Conservation (phyloP, 2,113 vertebrate genomes). For the Myocastor coypus region DNA sequence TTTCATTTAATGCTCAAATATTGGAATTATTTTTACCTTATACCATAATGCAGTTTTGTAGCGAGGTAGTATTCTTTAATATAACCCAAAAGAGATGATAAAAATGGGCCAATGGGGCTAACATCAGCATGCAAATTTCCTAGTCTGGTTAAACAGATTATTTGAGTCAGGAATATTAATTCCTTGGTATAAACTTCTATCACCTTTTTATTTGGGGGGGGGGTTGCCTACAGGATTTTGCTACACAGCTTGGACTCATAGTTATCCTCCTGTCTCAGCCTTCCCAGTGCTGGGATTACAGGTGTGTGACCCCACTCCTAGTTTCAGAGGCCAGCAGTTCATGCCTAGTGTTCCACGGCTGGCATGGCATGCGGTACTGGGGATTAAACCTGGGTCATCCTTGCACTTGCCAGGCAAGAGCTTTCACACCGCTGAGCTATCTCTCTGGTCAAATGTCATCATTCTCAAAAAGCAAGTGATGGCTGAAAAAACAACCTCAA, state of each 20-base stretch:
- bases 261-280: no score
- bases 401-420: no score
- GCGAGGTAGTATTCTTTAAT: neutral
- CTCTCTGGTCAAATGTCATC: neutral
- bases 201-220: no score
- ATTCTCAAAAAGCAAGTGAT: neutral
- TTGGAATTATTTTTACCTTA: neutral
- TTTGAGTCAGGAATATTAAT: neutral
- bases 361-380: no score
- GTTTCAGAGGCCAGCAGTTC: no score
- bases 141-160: neutral
- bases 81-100: neutral
- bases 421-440: no score
- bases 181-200: neutral
- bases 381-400: no score
- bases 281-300: no score
- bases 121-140: neutral
- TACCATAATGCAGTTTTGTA: neutral
- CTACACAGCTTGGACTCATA: no score
- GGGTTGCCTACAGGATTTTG: no score
- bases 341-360: no score
- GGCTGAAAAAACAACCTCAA: neutral
- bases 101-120: neutral
- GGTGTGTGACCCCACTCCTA: no score
- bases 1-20: neutral